Evolutionary conservation across 2,113 vertebrate species (phyloP), one percentile per base, ranked within the genome.

Genomic region (Hydrolagus affinis): DNA sequence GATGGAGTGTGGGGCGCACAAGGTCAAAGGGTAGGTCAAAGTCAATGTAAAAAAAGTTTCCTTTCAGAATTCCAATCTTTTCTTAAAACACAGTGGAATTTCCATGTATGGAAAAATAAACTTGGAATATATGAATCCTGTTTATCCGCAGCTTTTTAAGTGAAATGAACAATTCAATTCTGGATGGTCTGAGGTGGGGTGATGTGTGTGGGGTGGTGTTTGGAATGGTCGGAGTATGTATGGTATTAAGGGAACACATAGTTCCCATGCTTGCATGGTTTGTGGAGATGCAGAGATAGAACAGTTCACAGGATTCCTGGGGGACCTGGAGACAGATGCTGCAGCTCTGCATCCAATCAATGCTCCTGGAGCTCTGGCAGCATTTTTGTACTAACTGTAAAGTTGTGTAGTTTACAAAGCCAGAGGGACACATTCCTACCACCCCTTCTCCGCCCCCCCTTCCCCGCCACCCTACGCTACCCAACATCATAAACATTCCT

Each of bases 291-390:
- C 17, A 19, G 78, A 62, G 78, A 83, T 25, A 11, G n/a, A 83
- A 17, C 3, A 25, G 60, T 83, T 83, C 78, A 66, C 78, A 83
- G 78, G 17, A 83, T 66, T 83, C 78, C 78, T 32, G 59, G 15
- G 78, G 78, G 78, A 83, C 28, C 21, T 44, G 44, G 25, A 11
- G 25, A 17, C 28, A 30, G 12, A n/a, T 8, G 23, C 78, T 83
- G 28, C 28, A 68, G 0, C 10, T 30, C 15, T 19, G 25, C 28
- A 64, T 32, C 78, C 15, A 44, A 44, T 44, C 44, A 44, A 44
- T 44, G 44, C 44, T 44, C 44, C 44, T 44, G 44, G 44, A 44
- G 44, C 44, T 44, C 44, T 28, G 11, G 32, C 73, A 56, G 73
- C 73, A 56, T 3, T 83, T 30, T 28, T 68, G 62, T 32, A 64